Conservation (phyloP, 2,888 invertebrate species). For the Junonia oenone region DNA sequence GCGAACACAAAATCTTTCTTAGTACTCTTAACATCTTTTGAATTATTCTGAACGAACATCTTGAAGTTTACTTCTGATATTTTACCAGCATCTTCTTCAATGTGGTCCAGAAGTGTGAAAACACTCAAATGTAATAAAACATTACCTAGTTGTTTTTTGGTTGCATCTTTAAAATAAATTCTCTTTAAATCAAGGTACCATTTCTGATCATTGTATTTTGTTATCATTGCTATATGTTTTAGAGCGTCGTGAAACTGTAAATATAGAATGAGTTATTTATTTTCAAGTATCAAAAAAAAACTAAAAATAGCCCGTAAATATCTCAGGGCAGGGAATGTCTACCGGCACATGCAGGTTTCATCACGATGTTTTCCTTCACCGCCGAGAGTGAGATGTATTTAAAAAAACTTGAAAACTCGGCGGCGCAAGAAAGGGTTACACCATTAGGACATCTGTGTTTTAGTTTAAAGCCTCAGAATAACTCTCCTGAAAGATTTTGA, state of each 20-base stretch:
- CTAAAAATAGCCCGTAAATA: too few species aligned
- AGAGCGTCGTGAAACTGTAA: constrained; percentile 59
- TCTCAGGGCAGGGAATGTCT: too few species aligned
- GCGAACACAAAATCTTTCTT: constrained; percentile 43
- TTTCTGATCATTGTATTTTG: constrained; percentile 44
- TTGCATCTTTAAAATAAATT: constrained; percentile 38
- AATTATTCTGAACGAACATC: constrained; percentile 38
- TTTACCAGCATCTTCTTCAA: constrained; percentile 44
- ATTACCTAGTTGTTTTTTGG: constrained; percentile 38
- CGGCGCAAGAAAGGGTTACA: too few species aligned
- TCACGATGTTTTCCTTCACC: too few species aligned
- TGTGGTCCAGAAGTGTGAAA: constrained; percentile 40
- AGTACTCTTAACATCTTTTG: constrained; percentile 35
- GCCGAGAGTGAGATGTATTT: too few species aligned
- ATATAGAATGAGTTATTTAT: neutral
- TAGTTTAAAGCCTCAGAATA: too few species aligned
- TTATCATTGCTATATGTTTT: constrained; percentile 46
- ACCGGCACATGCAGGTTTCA: too few species aligned
- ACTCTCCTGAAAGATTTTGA: too few species aligned
- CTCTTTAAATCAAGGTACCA: constrained; percentile 53
- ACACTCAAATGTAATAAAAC: constrained; percentile 47
- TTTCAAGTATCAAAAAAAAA: too few species aligned
- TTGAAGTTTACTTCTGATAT: constrained; percentile 40
- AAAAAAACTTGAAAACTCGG: too few species aligned
- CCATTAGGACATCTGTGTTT: too few species aligned